Evolutionary conservation across 2,797 vertebrate genomes (phyloP).

Genomic region (Meda fulgida): DNA sequence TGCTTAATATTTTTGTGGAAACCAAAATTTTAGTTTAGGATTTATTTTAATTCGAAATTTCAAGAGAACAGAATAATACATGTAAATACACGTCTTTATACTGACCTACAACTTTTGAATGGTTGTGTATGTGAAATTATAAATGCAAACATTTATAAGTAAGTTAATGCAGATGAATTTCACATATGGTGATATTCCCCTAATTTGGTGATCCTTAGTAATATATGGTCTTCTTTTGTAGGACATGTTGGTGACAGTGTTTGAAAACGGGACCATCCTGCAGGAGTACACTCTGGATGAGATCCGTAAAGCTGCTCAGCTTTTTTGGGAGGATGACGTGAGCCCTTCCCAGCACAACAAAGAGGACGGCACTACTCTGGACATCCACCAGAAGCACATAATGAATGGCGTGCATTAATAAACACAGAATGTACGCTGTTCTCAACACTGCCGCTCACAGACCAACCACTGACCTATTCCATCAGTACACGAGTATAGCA

Average conservation of each 20-base stretch:
- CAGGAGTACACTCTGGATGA: slow-evolving; percentile 81
- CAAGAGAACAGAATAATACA: not conserved
- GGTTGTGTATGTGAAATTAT: not conserved
- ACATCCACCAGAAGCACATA: slow-evolving; percentile 72
- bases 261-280: slow-evolving; percentile 78
- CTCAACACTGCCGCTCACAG: slow-evolving; percentile 33
- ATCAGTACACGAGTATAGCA: slow-evolving; percentile 1
- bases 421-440: slow-evolving; percentile 5
- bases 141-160: not conserved
- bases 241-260: slow-evolving; percentile 81
- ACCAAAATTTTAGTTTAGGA: no score
- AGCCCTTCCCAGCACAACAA: slow-evolving; percentile 68
- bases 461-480: slow-evolving; percentile 39
- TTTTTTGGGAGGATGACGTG: slow-evolving; percentile 72
- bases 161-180: not conserved
- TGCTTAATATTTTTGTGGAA: not conserved
- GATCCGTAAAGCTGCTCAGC: slow-evolving; percentile 78
- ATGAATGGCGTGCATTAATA: slow-evolving; percentile 74
- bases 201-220: not conserved
- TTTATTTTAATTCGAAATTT: not conserved
- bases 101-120: not conserved
- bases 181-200: not conserved
- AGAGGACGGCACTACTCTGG: slow-evolving; percentile 58
- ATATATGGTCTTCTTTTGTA: slow-evolving; percentile 40
- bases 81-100: not conserved